Evolutionary conservation across 35 echinoderm and acorn worm genomes (phyloP), one percentile per base, ranked within the genome.

Genomic region (Ophioderma brevispina): DNA sequence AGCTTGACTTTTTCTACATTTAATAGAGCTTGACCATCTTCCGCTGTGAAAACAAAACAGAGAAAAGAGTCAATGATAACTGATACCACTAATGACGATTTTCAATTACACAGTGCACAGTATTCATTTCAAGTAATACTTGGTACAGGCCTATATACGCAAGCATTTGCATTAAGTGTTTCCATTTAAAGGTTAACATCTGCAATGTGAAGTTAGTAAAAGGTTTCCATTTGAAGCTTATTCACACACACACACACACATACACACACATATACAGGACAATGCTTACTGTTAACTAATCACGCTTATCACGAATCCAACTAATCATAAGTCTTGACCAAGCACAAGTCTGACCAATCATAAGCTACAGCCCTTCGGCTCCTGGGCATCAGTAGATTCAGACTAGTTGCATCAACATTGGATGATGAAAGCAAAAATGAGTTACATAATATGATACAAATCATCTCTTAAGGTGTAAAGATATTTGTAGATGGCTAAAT

Each of bases 1-100:
- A 98, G 86, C 80, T 90, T 92, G n/a, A 98, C 96, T 93, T 94
- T 98, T 81, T 98, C 92, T 76, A 98, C 94, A 42, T 85, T 85
- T 55, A 92, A 19, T 85, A 98, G 77, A 82, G 82, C 86, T 63
- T 98, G 31, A 40, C 96, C 96, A 87, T 98, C 96, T 90, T 94
- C 43, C 40, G 96, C 96, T 98, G 87, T 55, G 83, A 80, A 39
- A 64, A 64, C 32, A 92, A 70, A 82, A 89, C 81, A 37, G 42
- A 88, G 37, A 64, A 80, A 63, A 43, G 33, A n/a, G n/a, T 41
- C 79, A 76, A 11, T 18, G 38, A 35, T 81, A 8, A 41, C 38
- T 31, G 19, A 80, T 11, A 13, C 23, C 35, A 1, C 38, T 32
- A n/a, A 31, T 5, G 3, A 15, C 1, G 13, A 36, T 31, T 36